A percentile compares a stretch with the other conserved stretches of the same genome.
phyloP scores from a whole-genome alignment of 2,888 invertebrate genomes.

The Drosophila cracens region DNA sequence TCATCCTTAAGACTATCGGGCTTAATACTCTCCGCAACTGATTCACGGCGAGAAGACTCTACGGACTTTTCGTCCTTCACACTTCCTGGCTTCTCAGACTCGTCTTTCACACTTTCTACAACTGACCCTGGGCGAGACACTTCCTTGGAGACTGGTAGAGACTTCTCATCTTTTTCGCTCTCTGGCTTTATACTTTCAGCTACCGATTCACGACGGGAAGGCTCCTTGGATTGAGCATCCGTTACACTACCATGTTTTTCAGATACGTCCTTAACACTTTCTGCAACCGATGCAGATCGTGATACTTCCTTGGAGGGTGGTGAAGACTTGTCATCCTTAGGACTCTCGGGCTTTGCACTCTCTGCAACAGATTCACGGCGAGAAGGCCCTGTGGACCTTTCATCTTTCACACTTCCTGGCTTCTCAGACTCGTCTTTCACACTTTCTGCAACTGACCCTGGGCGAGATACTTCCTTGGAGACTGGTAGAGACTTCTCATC shows the following conservation, averaged over 20 bases:
- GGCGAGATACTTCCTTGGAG: too few species aligned
- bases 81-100: background rate
- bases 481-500: too few species aligned
- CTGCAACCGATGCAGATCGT: conserved; percentile 2
- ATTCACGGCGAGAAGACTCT: background rate
- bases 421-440: background rate
- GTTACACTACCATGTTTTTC: background rate
- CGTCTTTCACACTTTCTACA: background rate
- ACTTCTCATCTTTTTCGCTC: background rate
- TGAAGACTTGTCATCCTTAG: background rate
- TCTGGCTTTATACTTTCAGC: background rate
- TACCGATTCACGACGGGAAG: background rate
- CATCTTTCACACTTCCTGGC: background rate
- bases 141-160: background rate
- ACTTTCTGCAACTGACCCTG: background rate
- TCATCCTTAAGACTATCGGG: background rate
- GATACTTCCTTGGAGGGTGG: background rate
- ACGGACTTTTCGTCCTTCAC: background rate
- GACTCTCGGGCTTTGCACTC: conserved; percentile 11
- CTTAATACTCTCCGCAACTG: background rate
- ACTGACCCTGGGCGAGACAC: background rate
- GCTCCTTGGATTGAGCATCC: background rate
- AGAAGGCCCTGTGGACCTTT: conserved; percentile 27
- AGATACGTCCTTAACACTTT: conserved; percentile 22
- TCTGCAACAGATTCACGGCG: conserved; percentile 54